Evolutionary conservation across 1,140 invertebrate genomes (phyloP), one percentile per base, ranked within the genome.

Genomic region (Oryctes rhinoceros): DNA sequence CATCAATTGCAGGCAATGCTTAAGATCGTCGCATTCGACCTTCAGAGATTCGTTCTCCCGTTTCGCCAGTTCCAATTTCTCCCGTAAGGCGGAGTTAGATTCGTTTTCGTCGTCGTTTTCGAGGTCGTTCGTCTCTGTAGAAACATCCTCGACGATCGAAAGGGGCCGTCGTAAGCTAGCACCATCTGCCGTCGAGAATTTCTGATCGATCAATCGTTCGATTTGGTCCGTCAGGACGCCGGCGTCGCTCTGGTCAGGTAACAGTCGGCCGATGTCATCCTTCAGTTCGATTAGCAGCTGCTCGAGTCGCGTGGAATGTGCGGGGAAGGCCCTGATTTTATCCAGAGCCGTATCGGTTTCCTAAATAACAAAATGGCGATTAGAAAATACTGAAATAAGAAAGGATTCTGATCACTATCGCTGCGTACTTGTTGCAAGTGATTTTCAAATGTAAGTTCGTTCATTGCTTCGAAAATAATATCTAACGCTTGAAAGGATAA

Each of bases 1-100:
- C 84, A 96, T 87, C 82, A 93, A 88, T 85, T 96, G 94, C 37
- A 96, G 85, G 84, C 93, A 94, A 24, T 88, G 88, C 86, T 96
- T 94, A 15, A 95, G 87, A 39, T 94, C 93, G 30, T 89, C 89
- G 84, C 91, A 92, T 81, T 91, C 90, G 53, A 91, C 88, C 35
- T 87, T 84, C 75, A 92, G 84, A 67, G 89, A 86, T 81, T 87
- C 84, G 78, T 90, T 91, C 79, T 91, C 90, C 74, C 82, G 84
- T 84, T 79, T 84, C 67, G 80, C 81, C 83, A 84, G 82, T 47
- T 79, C 35, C 13, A 86, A 79, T 79, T 83, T 80, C 44, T 81
- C 80, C 65, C 65, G 65, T 71, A 71, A 71, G 65, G 65, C 10
- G 65, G 65, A 5, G 20, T 10, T 71, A 37, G 18, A 15, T 9